Evolutionary conservation across 2,113 vertebrate species (phyloP).

Genomic region (Pan paniscus): DNA sequence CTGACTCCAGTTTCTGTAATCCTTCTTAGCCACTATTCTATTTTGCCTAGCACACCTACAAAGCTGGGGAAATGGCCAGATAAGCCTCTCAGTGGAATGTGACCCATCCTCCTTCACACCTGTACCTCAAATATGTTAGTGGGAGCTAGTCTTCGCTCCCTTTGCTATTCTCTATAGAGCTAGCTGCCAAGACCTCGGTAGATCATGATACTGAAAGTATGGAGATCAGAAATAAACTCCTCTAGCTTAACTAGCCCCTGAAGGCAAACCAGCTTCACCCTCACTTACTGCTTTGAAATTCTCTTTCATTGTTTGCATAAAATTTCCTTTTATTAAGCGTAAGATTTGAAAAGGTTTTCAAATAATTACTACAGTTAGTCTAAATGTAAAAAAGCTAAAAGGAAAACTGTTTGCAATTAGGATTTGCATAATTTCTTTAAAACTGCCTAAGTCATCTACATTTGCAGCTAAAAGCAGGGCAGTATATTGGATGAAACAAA

Average conservation of each 20-base stretch:
- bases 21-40: not conserved
- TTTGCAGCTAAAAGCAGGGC: slow-evolving; percentile 72
- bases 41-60: not conserved
- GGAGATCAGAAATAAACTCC: slow-evolving; percentile 54
- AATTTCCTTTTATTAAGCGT: slow-evolving; percentile 67
- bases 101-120: slow-evolving; percentile 7
- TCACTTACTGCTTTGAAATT: slow-evolving; percentile 67
- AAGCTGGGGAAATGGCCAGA: not conserved
- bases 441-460: slow-evolving; percentile 60
- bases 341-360: slow-evolving; percentile 72
- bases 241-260: slow-evolving; percentile 7
- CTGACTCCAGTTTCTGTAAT: not conserved
- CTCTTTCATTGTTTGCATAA: slow-evolving; percentile 70
- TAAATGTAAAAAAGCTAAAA: slow-evolving; percentile 74
- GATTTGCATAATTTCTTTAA: slow-evolving; percentile 70
- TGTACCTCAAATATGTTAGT: not conserved
- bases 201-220: not conserved
- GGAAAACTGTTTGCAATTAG: slow-evolving; percentile 71
- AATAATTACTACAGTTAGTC: slow-evolving; percentile 71
- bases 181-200: slow-evolving; percentile 9
- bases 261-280: slow-evolving; percentile 31
- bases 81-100: not conserved
- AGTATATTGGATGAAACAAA: slow-evolving; percentile 71
- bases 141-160: not conserved
- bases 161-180: slow-evolving; percentile 16